A percentile compares a stretch with the other conserved stretches of the same genome.
Evolutionary conservation across 1,140 invertebrate genomes (phyloP).

Genomic region (Diachasma alloeum): DNA sequence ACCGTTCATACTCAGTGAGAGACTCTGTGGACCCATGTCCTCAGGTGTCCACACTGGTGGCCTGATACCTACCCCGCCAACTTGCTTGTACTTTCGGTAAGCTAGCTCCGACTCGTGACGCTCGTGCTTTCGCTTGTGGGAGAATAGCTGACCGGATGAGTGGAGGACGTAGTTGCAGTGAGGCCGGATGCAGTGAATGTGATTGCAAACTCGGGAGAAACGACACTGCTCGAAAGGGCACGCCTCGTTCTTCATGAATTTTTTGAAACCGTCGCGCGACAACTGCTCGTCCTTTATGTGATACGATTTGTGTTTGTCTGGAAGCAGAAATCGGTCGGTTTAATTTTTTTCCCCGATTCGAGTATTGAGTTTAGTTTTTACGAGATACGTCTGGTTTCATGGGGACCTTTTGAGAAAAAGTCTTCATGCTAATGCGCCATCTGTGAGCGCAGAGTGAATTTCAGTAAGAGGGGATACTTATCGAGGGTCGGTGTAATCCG

Average conservation of each 20-base stretch:
- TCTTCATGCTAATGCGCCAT: too few relatives aligned
- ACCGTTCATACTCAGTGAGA: constrained; percentile 59
- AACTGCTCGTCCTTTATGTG: constrained; percentile 98
- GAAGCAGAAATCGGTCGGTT: constrained; percentile 49
- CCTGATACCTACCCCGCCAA: constrained; percentile 48
- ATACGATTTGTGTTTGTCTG: constrained; percentile 99
- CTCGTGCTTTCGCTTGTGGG: constrained; percentile 97
- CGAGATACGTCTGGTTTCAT: too few relatives aligned
- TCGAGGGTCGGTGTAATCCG: too few relatives aligned
- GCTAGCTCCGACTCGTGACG: constrained; percentile 87
- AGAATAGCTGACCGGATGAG: constrained; percentile 95
- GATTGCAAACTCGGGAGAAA: constrained; percentile 95
- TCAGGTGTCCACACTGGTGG: constrained; percentile 47
- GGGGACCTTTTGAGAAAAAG: too few relatives aligned
- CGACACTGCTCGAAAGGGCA: constrained; percentile 91
- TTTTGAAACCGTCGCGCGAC: constrained; percentile 96
- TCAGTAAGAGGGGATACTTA: too few relatives aligned
- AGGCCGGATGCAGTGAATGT: constrained; percentile 96
- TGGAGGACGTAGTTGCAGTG: constrained; percentile 96
- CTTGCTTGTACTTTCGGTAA: constrained; percentile 80
- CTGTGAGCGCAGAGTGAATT: too few relatives aligned
- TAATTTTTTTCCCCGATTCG: too few relatives aligned
- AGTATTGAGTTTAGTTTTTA: too few relatives aligned
- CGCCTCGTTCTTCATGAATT: constrained; percentile 97
- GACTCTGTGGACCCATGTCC: constrained; percentile 47